Percentiles rank a stretch among this genome's conserved stretches.
These are phyloP conservation scores for Carabus problematicus DNA, from an alignment of 2,888 invertebrate species.

Conservation along the genomic window DNA sequence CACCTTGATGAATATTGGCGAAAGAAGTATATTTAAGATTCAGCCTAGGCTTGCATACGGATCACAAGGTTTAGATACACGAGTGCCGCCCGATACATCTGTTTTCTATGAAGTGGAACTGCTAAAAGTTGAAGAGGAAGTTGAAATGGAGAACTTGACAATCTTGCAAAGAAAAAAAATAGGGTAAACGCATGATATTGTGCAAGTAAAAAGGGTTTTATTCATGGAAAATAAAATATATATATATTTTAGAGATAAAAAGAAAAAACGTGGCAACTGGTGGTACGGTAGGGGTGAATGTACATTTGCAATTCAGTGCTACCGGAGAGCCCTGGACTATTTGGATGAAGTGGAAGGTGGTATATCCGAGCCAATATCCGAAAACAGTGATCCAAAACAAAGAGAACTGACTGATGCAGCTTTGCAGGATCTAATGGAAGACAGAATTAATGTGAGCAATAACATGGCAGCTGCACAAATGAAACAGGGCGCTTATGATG, in stretches of 20 bases:
- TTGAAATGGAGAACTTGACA: constrained; percentile 71
- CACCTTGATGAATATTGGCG: constrained; percentile 84
- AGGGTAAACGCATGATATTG: constrained; percentile 66
- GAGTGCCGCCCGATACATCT: constrained; percentile 71
- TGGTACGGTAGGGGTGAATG: constrained; percentile 87
- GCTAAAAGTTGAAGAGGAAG: constrained; percentile 70
- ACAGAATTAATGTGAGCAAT: constrained; percentile 84
- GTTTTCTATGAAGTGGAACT: constrained; percentile 77
- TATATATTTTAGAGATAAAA: constrained; percentile 65
- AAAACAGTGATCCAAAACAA: constrained; percentile 55
- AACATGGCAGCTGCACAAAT: constrained; percentile 93
- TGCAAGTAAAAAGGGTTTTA: too few relatives aligned
- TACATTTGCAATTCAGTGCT: constrained; percentile 83
- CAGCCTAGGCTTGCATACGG: constrained; percentile 87
- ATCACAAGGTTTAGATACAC: constrained; percentile 70
- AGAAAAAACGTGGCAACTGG: constrained; percentile 88
- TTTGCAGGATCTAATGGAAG: constrained; percentile 74
- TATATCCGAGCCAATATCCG: constrained; percentile 64
- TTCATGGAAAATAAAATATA: constrained; percentile 5
- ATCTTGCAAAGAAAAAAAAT: constrained; percentile 74
- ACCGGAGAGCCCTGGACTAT: constrained; percentile 83
- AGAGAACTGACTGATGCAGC: constrained; percentile 62
- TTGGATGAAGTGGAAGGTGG: constrained; percentile 77
- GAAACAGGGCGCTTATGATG: constrained; percentile 84
- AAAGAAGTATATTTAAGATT: constrained; percentile 76